phyloP scores from a whole-genome alignment of 2,797 vertebrate genomes.

The Sebastes oblongus region DNA sequence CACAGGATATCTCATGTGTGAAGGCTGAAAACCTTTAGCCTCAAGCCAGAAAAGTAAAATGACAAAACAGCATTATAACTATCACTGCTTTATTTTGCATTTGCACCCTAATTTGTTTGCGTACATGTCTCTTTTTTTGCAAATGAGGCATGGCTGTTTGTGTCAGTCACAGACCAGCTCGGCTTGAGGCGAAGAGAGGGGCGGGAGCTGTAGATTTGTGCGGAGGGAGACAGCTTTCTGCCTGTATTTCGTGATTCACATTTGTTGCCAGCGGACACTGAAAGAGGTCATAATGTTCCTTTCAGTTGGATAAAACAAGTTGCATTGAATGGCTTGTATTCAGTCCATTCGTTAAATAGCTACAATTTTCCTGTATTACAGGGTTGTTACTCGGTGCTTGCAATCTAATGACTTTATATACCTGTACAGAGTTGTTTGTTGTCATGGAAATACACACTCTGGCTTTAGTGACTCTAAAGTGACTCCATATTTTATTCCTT shows the following conservation, averaged over 20 bases:
- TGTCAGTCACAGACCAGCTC: slow-evolving; percentile 26
- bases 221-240: not conserved
- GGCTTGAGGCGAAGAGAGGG: slow-evolving; percentile 3
- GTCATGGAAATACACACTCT: slow-evolving; percentile 16
- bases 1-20: not conserved
- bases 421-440: slow-evolving; percentile 8
- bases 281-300: slow-evolving; percentile 22
- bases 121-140: not conserved
- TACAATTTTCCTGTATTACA: slow-evolving; percentile 10
- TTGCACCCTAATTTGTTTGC: not conserved
- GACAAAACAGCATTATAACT: not conserved
- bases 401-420: slow-evolving; percentile 8
- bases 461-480: slow-evolving; percentile 4
- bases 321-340: slow-evolving; percentile 13
- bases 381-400: not conserved
- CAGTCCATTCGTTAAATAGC: not conserved
- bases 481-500: slow-evolving; percentile 22
- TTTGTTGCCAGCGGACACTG: slow-evolving; percentile 12
- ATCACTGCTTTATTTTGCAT: not conserved
- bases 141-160: slow-evolving; percentile 27
- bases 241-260: slow-evolving; percentile 21
- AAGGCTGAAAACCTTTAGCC: not conserved
- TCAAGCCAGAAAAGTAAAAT: not conserved
- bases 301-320: slow-evolving; percentile 10
- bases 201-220: slow-evolving; percentile 4